A percentile compares a stretch with the other conserved stretches of the same genome.
These are phyloP conservation scores for Aspidiotus rigidus DNA, from an alignment of 2,888 invertebrate genomes.

Conservation along the genomic window DNA sequence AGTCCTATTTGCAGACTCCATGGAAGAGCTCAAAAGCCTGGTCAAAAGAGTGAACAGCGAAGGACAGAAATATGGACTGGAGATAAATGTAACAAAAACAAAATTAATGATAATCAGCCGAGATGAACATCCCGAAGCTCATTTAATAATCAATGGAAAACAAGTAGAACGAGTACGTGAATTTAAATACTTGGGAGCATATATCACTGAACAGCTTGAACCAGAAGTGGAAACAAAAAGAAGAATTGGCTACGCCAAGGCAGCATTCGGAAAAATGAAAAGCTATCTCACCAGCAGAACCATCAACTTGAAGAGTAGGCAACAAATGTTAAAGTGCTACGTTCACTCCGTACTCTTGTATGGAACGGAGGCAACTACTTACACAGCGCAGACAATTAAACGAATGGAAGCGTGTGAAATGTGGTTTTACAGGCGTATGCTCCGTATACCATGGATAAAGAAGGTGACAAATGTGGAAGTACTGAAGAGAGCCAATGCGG, in stretches of 20 bases:
- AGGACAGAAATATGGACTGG: slow-evolving; percentile 15
- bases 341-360: slow-evolving; percentile 32
- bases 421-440: background rate
- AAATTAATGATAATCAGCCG: slow-evolving; percentile 15
- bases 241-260: slow-evolving; percentile 19
- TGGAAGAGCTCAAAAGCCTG: slow-evolving; percentile 19
- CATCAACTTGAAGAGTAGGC: slow-evolving; percentile 22
- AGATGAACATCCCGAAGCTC: background rate
- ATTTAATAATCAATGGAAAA: background rate
- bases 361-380: slow-evolving; percentile 24
- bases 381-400: slow-evolving; percentile 23
- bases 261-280: slow-evolving; percentile 23
- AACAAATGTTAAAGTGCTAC: slow-evolving; percentile 28
- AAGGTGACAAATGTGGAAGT: background rate
- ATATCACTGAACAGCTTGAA: slow-evolving; percentile 14
- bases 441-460: background rate
- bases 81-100: slow-evolving; percentile 18
- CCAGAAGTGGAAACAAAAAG: slow-evolving; percentile 9
- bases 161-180: slow-evolving; percentile 17
- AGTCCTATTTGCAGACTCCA: slow-evolving; percentile 12
- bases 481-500: background rate
- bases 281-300: slow-evolving; percentile 17
- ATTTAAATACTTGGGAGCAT: slow-evolving; percentile 20
- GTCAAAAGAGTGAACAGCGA: background rate
- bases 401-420: slow-evolving; percentile 31